These are phyloP conservation scores for Aphaenogaster floridana DNA, from an alignment of 1,140 invertebrate species.

Conservation along the genomic window DNA sequence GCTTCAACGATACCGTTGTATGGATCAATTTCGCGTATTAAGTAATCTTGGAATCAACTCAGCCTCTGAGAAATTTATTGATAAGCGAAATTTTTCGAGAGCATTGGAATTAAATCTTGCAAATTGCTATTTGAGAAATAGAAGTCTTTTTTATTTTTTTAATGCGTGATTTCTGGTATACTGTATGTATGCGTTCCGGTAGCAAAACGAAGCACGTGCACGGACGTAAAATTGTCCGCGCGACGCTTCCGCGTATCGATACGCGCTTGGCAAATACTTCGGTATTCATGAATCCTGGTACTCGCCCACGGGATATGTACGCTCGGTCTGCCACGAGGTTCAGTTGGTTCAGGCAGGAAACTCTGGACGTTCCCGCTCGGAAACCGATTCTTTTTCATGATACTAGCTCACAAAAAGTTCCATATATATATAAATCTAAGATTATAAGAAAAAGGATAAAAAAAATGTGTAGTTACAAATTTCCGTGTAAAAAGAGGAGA, in stretches of 20 bases:
- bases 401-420: background rate
- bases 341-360: slow-evolving; percentile 2
- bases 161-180: background rate
- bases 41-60: background rate
- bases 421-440: slow-evolving; percentile 32
- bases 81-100: background rate
- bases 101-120: background rate
- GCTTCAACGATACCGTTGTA: background rate
- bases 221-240: slow-evolving; percentile 54
- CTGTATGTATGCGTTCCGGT: background rate
- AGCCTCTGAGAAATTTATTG: background rate
- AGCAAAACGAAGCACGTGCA: slow-evolving; percentile 26
- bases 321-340: slow-evolving; percentile 65
- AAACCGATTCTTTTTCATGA: background rate
- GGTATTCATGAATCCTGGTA: slow-evolving; percentile 84
- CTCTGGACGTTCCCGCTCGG: background rate
- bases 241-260: slow-evolving; percentile 72
- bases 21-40: background rate
- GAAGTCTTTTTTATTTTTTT: background rate
- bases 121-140: background rate
- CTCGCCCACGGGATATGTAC: slow-evolving; percentile 78
- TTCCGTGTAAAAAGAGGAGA: background rate
- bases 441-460: background rate
- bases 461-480: background rate
- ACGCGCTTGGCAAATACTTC: slow-evolving; percentile 83